Base-by-base conservation (phyloP, 2,888 invertebrate genomes). In the Orthosia gothica region DNA sequence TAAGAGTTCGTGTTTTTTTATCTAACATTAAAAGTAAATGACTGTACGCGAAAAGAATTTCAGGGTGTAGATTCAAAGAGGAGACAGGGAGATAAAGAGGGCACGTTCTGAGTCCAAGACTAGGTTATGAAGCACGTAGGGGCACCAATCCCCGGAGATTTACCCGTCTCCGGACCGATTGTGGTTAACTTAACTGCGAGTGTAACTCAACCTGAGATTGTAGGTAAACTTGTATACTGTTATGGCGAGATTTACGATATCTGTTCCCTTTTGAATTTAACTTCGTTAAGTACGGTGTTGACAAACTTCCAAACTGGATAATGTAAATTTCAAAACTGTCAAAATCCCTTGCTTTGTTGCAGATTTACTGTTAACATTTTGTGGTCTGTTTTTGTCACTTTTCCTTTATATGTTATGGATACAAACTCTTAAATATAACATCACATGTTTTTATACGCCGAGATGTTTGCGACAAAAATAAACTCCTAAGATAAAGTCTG, bases 131-230 rank as follows among this genome's bases (percentile, higher is more conserved):
- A 74, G 74, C 90, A 89, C 90, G 89, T 89, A 79, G 81, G 66
- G n/a, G 20, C 49, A 74, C 84, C 82, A 85, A 87, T 89, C 83
- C 87, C 70, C 45, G 74, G 87, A 89, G 92, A 91, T 91, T 91
- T 91, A 91, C 88, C 81, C 81, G 86, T 89, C 89, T 88, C 64
- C 57, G 61, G 70, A 74, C 81, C 87, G 87, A 87, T 88, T 90
- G 89, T 82, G 89, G 91, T 85, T 81, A 76, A 77, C 79, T 79
- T 81, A 88, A 88, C 88, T 86, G 82, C 49, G 69, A 76, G 47
- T 54, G 82, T 81, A 79, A 77, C 85, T 79, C 74, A 80, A 85
- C 78, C 72, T 79, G 73, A 80, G 78, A 77, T 84, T 76, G 72
- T 70, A 68, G 57, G 64, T 66, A 74, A 85, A 85, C 78, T 85